phyloP scores from a whole-genome alignment of 2,797 vertebrate genomes.

The Hylomyscus alleni region DNA sequence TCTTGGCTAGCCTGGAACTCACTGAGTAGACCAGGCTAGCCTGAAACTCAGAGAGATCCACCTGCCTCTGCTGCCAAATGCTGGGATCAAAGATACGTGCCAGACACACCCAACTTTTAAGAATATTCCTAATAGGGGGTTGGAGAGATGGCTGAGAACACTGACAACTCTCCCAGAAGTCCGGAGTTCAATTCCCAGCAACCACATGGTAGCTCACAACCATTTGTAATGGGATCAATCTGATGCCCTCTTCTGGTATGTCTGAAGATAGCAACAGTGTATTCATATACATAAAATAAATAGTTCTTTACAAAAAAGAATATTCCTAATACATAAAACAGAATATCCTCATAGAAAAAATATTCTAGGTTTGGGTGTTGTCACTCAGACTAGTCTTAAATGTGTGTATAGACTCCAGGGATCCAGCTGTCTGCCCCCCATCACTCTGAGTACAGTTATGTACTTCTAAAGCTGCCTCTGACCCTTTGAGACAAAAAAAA shows the following conservation, averaged over 20 bases:
- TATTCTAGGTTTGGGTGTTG: background rate
- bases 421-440: background rate
- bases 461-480: constrained; percentile 52
- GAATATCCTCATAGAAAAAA: constrained; percentile 11
- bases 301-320: background rate
- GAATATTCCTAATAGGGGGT: background rate
- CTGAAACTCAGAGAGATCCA: background rate
- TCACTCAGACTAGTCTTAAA: background rate
- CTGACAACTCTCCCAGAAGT: no score
- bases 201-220: no score
- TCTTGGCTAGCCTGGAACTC: background rate
- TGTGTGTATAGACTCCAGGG: background rate
- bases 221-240: no score
- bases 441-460: background rate
- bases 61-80: background rate
- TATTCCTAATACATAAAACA: constrained; percentile 14
- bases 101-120: background rate
- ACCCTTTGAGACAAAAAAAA: constrained; percentile 46
- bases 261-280: no score
- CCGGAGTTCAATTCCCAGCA: no score
- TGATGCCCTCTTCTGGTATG: no score
- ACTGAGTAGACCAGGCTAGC: background rate
- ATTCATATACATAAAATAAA: background rate
- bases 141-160: background rate
- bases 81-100: background rate